Evolutionary conservation across 2,888 invertebrate species (phyloP).

Genomic region (Drosophila austrosaltans): DNA sequence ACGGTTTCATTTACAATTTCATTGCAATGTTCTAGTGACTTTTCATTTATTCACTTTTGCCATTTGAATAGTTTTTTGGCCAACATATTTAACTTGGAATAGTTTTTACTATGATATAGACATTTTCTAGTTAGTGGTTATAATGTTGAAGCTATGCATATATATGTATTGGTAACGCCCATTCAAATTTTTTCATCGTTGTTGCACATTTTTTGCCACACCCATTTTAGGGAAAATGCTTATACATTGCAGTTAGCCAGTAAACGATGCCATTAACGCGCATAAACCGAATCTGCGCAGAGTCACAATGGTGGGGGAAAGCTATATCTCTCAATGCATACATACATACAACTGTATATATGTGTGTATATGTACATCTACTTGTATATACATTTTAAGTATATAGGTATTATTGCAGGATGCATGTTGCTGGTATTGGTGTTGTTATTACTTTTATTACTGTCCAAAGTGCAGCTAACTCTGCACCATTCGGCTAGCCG

Average conservation of each 20-base stretch:
- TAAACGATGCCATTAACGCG: slow-evolving; percentile 79
- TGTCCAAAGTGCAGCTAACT: slow-evolving; percentile 65
- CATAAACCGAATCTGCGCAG: slow-evolving; percentile 72
- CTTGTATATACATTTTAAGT: slow-evolving; percentile 20
- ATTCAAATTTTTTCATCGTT: slow-evolving; percentile 30
- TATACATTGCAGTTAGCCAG: slow-evolving; percentile 70
- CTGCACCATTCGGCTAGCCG: slow-evolving; percentile 34
- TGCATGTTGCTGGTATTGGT: slow-evolving; percentile 40
- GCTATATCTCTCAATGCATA: slow-evolving; percentile 21
- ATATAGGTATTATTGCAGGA: slow-evolving; percentile 33
- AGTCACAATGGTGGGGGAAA: slow-evolving; percentile 35
- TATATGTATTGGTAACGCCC: slow-evolving; percentile 57
- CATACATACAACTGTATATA: slow-evolving; percentile 9
- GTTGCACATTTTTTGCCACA: slow-evolving; percentile 52
- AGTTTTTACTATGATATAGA: slow-evolving; percentile 10
- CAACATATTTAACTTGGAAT: background rate
- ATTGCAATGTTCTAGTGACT: background rate
- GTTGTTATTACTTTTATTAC: slow-evolving; percentile 75
- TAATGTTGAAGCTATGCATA: slow-evolving; percentile 28
- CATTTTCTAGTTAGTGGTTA: slow-evolving; percentile 18
- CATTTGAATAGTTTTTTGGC: no score
- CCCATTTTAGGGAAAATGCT: slow-evolving; percentile 44
- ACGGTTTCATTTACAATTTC: background rate
- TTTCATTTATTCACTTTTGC: background rate
- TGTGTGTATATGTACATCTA: slow-evolving; percentile 11